Base-by-base conservation (phyloP, 1,140 invertebrate genomes). In the Rhopalosiphum padi region DNA sequence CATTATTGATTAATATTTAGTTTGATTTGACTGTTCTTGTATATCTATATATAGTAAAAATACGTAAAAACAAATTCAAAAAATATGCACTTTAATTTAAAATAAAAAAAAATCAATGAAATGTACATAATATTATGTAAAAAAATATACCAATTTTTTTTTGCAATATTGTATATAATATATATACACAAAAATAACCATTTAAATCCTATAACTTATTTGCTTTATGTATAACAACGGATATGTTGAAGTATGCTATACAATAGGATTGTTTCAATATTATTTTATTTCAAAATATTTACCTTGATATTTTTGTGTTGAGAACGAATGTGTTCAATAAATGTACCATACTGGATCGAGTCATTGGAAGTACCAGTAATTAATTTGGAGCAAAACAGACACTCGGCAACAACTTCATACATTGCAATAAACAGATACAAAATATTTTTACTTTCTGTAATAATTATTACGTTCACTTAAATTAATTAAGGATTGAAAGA, bases 331-430 rank as follows among this genome's bases (percentile, higher is more conserved):
- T 91, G 90, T 46, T 43, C 90, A 8, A 77, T 46, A 77, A 91
- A 91, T 35, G 90, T 91, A 35, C 55, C 37, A 35, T 91, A 77
- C 60, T n/a, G 30, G 15, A 77, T 77, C n/a, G 30, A 91, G 60
- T 77, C 41, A 22, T 77, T 91, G 25, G n/a, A 51, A 68, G 87
- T 35, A 41, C 89, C 30, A 30, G 37, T 41, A 41, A 90, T 68
- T 15, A 90, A 37, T 90, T 90, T n/a, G 35, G 53, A 90, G n/a
- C 89, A 90, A 60, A 43, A 90, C 53, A 90, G 25, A 37, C 89
- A 90, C 18, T 60, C 53, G 9, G 53, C 89, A 30, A 43, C 53
- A 11, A 90, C 89, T 4, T 90, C 89, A 77, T 77, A 77, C 60
- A 77, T 77, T 77, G 60, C 60, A 77, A 77, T n/a, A 77, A n/a